Evolutionary conservation across 2,113 vertebrate species (phyloP), one percentile per base, ranked within the genome.

Genomic region (Melanerpes aurifrons): DNA sequence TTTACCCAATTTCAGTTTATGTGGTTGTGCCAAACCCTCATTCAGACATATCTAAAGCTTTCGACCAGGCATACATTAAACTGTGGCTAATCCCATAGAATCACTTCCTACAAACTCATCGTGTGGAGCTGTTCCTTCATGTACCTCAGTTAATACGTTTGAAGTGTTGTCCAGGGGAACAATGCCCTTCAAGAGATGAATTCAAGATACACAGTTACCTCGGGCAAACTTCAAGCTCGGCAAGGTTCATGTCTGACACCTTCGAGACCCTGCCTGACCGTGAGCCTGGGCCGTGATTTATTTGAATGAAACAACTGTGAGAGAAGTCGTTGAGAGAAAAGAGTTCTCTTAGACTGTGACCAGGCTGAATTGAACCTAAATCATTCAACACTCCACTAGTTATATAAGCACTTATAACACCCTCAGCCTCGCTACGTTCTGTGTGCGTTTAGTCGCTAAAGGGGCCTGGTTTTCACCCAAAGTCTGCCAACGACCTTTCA

Each of bases 221-320:
- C 26, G 89, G 77, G 77, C 90, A 70, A 88, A 73, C 40, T 45
- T 86, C 70, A 20, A 67, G 43, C 77, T 93, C 74, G 94, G 71
- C 78, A 85, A 95, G 59, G 54, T 70, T 90, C 59, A 56, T n/a
- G 72, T 73, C 50, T 63, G 67, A 45, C 71, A 85, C 63, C 40
- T 81, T 79, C 45, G 66, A 72, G 81, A 84, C 35, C 26, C 47
- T 76, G 59, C 37, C 54, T 93, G 54, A 63, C 61, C 4, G 1
- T 0, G 8, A 87, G 35, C 40, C 6, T 31, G 35, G 69, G 71
- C 29, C 70, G 63, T 40, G n/a, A 79, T 74, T 76, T 90, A 53
- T 92, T 87, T 73, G 37, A 62, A 77, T 89, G 75, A 86, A 77
- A 66, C 40, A 76, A 76, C 26, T 0, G 3, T 83, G 37, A 81